Evolutionary conservation across 1,140 invertebrate genomes (phyloP).

Genomic region (Centruroides vittatus): DNA sequence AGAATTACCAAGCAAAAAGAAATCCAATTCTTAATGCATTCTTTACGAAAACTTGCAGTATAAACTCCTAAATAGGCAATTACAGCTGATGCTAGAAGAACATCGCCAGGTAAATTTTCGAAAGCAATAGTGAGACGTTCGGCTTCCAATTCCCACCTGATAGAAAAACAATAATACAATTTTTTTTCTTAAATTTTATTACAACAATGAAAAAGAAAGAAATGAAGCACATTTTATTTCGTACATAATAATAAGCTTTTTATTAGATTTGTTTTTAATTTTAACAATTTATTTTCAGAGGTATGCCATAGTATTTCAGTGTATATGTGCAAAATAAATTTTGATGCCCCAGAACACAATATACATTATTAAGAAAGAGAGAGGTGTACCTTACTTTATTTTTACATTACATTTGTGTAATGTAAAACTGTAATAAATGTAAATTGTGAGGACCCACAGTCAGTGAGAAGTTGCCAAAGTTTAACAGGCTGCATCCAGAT

Average conservation of each 20-base stretch:
- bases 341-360: too few species aligned
- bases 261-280: too few species aligned
- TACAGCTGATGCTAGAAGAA: slow-evolving; percentile 70
- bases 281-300: too few species aligned
- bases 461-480: too few species aligned
- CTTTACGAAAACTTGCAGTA: slow-evolving; percentile 50
- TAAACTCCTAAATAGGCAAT: slow-evolving; percentile 86
- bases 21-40: slow-evolving; percentile 59
- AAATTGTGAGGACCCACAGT: too few species aligned
- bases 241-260: not conserved
- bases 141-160: slow-evolving; percentile 56
- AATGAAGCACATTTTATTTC: not conserved
- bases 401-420: too few species aligned
- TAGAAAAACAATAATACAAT: not conserved
- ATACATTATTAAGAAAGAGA: too few species aligned
- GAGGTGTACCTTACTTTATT: too few species aligned
- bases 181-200: not conserved
- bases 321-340: too few species aligned
- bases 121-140: slow-evolving; percentile 42
- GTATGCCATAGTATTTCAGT: too few species aligned
- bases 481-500: too few species aligned
- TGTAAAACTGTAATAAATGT: too few species aligned
- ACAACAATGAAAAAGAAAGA: not conserved
- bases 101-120: slow-evolving; percentile 57
- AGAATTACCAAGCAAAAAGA: slow-evolving; percentile 31